Percentiles rank a stretch among this genome's conserved stretches.
Evolutionary conservation across 1,140 invertebrate genomes (phyloP).

Genomic region (Cecropterus lyciades): DNA sequence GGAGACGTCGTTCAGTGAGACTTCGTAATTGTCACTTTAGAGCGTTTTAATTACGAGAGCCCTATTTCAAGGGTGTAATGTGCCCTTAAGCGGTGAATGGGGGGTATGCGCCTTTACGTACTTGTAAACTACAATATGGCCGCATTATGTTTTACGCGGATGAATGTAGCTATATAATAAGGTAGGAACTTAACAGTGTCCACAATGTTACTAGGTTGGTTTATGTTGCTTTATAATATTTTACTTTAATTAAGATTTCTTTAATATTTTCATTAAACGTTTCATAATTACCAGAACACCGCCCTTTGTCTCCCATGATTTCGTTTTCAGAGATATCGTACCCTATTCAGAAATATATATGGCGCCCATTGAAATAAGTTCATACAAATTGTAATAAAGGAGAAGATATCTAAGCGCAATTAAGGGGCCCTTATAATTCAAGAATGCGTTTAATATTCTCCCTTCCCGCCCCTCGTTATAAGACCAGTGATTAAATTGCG

Average conservation of each 20-base stretch:
- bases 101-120: constrained; percentile 53
- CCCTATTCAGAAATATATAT: constrained; percentile 14
- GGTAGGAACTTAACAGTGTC: not conserved
- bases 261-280: too few species aligned
- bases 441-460: constrained; percentile 71
- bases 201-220: not conserved
- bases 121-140: constrained; percentile 67
- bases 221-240: not conserved
- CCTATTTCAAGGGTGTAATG: constrained; percentile 72
- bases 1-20: constrained; percentile 44
- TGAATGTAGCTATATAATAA: constrained; percentile 31
- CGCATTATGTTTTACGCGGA: constrained; percentile 43
- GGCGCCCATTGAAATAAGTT: constrained; percentile 21
- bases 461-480: constrained; percentile 61
- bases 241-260: not conserved
- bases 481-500: constrained; percentile 71
- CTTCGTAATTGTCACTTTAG: constrained; percentile 75
- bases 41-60: constrained; percentile 76
- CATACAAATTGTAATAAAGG: constrained; percentile 36
- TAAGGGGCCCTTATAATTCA: constrained; percentile 67
- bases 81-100: constrained; percentile 65
- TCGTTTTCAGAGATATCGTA: constrained; percentile 2
- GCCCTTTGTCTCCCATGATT: not conserved
- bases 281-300: not conserved
- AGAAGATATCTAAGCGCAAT: constrained; percentile 58